A percentile compares a stretch with the other conserved stretches of the same genome.
Evolutionary conservation across 2,888 invertebrate genomes (phyloP).

Genomic region (Neoitamus cyanurus): DNA sequence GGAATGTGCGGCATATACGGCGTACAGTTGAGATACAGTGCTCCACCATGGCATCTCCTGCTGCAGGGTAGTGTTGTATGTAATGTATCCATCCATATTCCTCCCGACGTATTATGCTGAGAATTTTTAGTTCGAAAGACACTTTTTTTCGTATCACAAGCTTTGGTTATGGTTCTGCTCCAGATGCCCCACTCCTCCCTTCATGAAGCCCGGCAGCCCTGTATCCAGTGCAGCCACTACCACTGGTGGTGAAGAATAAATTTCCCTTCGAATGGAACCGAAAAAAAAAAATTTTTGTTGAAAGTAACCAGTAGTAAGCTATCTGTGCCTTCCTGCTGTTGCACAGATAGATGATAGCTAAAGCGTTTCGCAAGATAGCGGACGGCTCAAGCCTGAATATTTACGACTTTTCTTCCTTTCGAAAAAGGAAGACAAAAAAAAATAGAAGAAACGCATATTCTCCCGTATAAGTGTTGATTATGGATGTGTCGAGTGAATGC

Average conservation of each 20-base stretch:
- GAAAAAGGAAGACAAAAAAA: not conserved
- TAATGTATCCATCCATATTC: conserved; percentile 40
- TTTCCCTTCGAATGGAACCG: conserved; percentile 41
- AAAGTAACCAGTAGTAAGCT: conserved; percentile 31
- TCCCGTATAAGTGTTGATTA: conserved; percentile 33
- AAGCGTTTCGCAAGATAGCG: conserved; percentile 19
- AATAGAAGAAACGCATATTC: not conserved
- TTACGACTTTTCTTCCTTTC: conserved; percentile 39
- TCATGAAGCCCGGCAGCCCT: not conserved
- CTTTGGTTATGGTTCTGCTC: conserved; percentile 20
- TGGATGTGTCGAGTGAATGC: conserved; percentile 43
- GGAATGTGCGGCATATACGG: not conserved
- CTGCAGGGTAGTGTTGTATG: conserved; percentile 22
- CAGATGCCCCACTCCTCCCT: not conserved
- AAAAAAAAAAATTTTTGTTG: conserved; percentile 1
- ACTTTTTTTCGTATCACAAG: not conserved
- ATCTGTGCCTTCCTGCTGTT: conserved; percentile 8
- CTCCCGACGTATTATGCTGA: conserved; percentile 21
- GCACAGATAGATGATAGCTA: conserved; percentile 32
- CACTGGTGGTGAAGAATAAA: conserved; percentile 31
- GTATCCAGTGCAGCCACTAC: not conserved
- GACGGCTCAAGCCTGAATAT: conserved; percentile 16
- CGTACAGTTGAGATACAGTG: not conserved
- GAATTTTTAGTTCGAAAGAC: conserved; percentile 40
- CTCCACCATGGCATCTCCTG: not conserved